Base-by-base conservation (phyloP, 2,888 invertebrate genomes). In the Hirtodrosophila alboralis region DNA sequence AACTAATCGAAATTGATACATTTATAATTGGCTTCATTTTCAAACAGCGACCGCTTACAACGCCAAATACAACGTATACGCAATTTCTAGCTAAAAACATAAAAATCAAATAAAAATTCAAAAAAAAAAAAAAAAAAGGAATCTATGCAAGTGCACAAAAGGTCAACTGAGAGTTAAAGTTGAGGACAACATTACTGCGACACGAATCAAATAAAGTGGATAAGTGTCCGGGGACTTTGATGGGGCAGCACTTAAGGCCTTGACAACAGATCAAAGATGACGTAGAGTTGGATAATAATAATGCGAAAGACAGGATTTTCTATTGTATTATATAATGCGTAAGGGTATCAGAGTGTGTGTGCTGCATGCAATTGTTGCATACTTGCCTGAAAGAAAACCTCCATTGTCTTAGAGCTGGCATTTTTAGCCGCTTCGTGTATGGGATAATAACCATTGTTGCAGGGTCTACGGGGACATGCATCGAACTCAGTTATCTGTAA, bases 341-440 rank as follows among this genome's bases (percentile, higher is more conserved):
- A 12, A 23, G 3, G 1, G n/a, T n/a, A n/a, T n/a, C n/a, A n/a
- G n/a, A n/a, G n/a, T n/a, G n/a, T n/a, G n/a, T n/a, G n/a, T n/a
- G n/a, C n/a, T 34, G 14, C 12, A 40, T 31, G 47, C 38, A 44
- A 6, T 16, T n/a, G n/a, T 16, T 18, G 26, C 10, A 13, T 81
- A 89, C 90, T 90, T 87, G 90, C 91, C 89, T 94, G 93, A 41
- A 95, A 92, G 74, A 95, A 93, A 44, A 96, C 95, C 87, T 96
- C 95, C 93, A 97, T 93, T 7, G 96, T 95, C 81, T 94, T 93
- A 0, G 96, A 95, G 4, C 96, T 95, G 8, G 96, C 96, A 91
- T 96, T 96, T 88, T 96, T 96, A 3, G 97, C 96, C 1, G 97
- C 97, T 85, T 96, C 95, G 90, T 97, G 97, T 67, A 97, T 96